phyloP scores from a whole-genome alignment of 2,888 invertebrate genomes.

The Prionchulus punctatus region DNA sequence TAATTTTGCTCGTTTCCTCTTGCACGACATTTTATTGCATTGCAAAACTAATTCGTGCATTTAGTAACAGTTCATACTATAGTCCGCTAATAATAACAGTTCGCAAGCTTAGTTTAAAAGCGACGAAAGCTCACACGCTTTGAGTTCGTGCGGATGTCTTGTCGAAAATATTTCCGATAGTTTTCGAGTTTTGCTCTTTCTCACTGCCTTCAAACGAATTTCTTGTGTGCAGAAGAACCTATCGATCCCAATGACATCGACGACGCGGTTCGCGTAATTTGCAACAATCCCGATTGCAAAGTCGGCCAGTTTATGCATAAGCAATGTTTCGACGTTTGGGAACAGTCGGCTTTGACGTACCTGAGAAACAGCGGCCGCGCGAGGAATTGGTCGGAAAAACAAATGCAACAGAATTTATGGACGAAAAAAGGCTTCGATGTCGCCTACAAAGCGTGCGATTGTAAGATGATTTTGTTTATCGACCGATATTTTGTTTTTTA shows the following conservation, averaged over 20 bases:
- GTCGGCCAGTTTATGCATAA: constrained; percentile 84
- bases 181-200: not conserved
- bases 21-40: not conserved
- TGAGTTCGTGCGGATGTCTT: not conserved
- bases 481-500: too few species aligned
- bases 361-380: constrained; percentile 77
- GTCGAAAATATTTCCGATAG: not conserved
- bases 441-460: constrained; percentile 83
- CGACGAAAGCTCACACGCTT: too few species aligned
- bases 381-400: constrained; percentile 82
- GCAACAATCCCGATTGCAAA: constrained; percentile 81
- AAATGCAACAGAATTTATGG: constrained; percentile 85
- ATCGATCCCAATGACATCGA: constrained; percentile 4
- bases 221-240: not conserved
- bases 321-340: constrained; percentile 87
- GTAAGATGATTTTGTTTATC: constrained; percentile 45
- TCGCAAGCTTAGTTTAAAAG: too few species aligned
- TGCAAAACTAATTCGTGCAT: not conserved
- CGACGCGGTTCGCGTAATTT: constrained; percentile 60
- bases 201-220: not conserved
- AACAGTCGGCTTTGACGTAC: constrained; percentile 67
- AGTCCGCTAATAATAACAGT: not conserved
- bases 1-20: not conserved
- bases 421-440: constrained; percentile 92
- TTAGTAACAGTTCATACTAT: not conserved